Evolutionary conservation across 2,888 invertebrate species (phyloP).

Genomic region (Eutolmus rufibarbis): DNA sequence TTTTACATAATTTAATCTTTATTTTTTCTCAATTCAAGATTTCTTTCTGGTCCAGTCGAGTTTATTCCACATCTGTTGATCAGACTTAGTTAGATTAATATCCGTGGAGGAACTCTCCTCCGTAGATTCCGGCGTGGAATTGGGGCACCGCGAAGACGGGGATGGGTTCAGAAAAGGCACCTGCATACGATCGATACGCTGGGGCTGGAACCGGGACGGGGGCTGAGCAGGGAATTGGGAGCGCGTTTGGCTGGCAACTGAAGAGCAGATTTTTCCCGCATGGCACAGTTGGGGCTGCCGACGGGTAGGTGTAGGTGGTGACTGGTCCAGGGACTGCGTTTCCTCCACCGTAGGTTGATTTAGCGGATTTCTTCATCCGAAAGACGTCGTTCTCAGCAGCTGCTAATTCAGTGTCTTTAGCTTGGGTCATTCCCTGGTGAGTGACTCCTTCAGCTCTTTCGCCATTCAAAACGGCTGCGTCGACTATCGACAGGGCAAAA

Average conservation of each 20-base stretch:
- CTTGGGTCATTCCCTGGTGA: not conserved
- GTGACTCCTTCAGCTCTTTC: not conserved
- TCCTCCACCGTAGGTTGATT: not conserved
- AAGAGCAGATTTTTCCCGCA: constrained; percentile 40
- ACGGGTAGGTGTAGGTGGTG: constrained; percentile 28
- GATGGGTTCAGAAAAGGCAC: not conserved
- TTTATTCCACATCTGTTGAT: not conserved
- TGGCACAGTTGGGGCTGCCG: constrained; percentile 37
- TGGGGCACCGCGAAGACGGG: not conserved
- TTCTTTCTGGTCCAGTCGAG: not conserved
- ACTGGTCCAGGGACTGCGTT: not conserved
- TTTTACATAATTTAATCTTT: not conserved
- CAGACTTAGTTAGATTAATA: not conserved
- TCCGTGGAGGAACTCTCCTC: not conserved
- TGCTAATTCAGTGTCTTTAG: not conserved
- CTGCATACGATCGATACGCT: not conserved
- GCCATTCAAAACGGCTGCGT: not conserved
- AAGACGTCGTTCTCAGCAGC: not conserved
- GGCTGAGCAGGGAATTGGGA: constrained; percentile 36
- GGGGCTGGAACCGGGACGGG: not conserved
- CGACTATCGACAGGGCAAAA: not conserved
- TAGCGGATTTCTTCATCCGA: not conserved
- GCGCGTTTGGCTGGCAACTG: constrained; percentile 37
- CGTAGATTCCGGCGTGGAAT: not conserved
- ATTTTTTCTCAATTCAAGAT: not conserved